Evolutionary conservation across 2,888 invertebrate species (phyloP).

Genomic region (Neria commutata): DNA sequence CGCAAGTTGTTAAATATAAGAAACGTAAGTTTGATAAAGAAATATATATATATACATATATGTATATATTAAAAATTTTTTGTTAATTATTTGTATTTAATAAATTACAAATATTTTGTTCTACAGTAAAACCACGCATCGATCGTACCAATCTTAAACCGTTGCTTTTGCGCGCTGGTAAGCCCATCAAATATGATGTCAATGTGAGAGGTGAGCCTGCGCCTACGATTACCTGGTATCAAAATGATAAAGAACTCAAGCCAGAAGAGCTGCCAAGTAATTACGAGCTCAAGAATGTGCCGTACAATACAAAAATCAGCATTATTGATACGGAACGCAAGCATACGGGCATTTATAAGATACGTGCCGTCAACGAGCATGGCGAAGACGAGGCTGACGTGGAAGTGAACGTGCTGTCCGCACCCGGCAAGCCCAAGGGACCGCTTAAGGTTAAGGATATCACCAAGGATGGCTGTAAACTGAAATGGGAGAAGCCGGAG

Average conservation of each 20-base stretch:
- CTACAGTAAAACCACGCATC: slow-evolving; percentile 92
- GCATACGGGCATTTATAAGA: slow-evolving; percentile 89
- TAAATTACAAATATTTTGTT: background rate
- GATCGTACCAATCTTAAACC: slow-evolving; percentile 93
- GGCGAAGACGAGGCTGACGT: slow-evolving; percentile 93
- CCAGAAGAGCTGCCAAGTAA: slow-evolving; percentile 67
- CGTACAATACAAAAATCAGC: slow-evolving; percentile 87
- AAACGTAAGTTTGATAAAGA: slow-evolving; percentile 69
- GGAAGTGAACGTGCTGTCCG: slow-evolving; percentile 84
- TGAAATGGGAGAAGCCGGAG: slow-evolving; percentile 92
- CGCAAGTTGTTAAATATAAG: slow-evolving; percentile 87
- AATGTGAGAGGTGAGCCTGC: slow-evolving; percentile 95
- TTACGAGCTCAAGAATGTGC: slow-evolving; percentile 81
- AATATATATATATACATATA: background rate
- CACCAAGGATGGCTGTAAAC: slow-evolving; percentile 86
- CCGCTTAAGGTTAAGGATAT: slow-evolving; percentile 88
- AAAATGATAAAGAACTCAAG: slow-evolving; percentile 77
- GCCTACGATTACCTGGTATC: slow-evolving; percentile 91
- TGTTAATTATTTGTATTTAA: background rate
- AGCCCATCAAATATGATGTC: slow-evolving; percentile 89
- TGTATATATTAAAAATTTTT: background rate
- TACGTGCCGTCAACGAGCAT: slow-evolving; percentile 87
- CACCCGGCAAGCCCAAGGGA: slow-evolving; percentile 86
- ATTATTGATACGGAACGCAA: slow-evolving; percentile 79
- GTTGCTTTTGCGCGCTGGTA: slow-evolving; percentile 87